A percentile compares a stretch with the other conserved stretches of the same genome.
Conservation (phyloP, 2,888 invertebrate genomes). For the Euproctis similis region DNA sequence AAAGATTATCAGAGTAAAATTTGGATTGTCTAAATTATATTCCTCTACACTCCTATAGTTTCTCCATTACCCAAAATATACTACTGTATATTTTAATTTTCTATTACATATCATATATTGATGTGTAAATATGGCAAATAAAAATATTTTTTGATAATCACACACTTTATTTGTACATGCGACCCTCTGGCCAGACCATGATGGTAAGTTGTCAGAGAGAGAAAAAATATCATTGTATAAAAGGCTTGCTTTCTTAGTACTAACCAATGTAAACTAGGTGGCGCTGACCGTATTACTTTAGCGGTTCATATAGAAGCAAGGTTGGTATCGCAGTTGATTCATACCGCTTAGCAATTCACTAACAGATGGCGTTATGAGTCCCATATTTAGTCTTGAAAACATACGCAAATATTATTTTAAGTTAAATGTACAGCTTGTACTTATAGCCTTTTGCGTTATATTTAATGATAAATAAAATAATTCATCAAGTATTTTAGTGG, state of each 20-base stretch:
- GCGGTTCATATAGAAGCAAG: slow-evolving; percentile 7
- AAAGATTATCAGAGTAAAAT: no score
- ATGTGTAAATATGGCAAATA: no score
- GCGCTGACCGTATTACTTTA: slow-evolving; percentile 28
- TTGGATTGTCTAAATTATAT: no score
- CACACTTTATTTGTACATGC: slow-evolving; percentile 67
- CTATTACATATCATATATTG: neutral
- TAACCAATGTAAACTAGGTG: slow-evolving; percentile 43
- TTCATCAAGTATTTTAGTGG: no score
- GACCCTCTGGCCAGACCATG: slow-evolving; percentile 61
- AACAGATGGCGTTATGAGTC: slow-evolving; percentile 27
- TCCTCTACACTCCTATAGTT: no score
- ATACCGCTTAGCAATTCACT: slow-evolving; percentile 14
- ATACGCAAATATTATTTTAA: no score
- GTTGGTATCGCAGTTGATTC: slow-evolving; percentile 25
- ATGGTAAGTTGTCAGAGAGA: slow-evolving; percentile 67
- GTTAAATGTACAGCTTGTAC: no score
- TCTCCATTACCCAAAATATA: no score
- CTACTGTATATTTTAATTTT: no score
- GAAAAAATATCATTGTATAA: slow-evolving; percentile 31
- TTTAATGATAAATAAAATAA: no score
- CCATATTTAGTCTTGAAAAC: no score
- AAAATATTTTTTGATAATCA: slow-evolving; percentile 31
- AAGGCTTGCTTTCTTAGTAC: slow-evolving; percentile 50
- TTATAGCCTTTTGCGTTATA: no score